Conservation (phyloP, 2,113 vertebrate genomes). For the Limanda limanda region DNA sequence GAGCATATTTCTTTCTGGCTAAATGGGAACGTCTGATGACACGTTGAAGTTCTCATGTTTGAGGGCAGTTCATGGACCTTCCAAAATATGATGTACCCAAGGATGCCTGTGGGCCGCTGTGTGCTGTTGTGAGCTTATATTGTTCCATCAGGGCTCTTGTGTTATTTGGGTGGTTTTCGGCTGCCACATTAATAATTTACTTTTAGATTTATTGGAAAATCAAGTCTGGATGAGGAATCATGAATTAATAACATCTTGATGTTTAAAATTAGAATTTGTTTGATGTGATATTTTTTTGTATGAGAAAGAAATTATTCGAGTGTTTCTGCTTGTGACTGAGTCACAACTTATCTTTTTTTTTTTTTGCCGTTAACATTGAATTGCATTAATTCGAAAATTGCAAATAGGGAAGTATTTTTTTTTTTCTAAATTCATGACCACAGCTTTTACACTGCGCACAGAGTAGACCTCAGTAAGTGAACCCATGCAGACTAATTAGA, state of each 20-base stretch:
- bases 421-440: constrained; percentile 9
- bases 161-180: not conserved
- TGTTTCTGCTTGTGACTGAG: not conserved
- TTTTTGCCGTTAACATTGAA: not conserved
- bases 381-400: constrained; percentile 1
- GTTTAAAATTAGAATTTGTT: not conserved
- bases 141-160: not conserved
- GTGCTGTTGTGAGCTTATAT: not conserved
- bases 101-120: not conserved
- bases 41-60: constrained; percentile 31
- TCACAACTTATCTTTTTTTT: not conserved
- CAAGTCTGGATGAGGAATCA: constrained; percentile 17
- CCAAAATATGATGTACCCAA: not conserved
- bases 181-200: constrained; percentile 1
- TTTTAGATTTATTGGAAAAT: constrained; percentile 19
- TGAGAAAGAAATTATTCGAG: not conserved
- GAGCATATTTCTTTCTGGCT: constrained; percentile 27
- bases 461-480: constrained; percentile 8
- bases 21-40: constrained; percentile 51
- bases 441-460: not conserved
- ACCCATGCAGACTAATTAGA: constrained; percentile 31
- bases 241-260: constrained; percentile 17
- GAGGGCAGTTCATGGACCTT: constrained; percentile 9
- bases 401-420: not conserved
- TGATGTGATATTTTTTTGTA: not conserved